Evolutionary conservation across 2,888 invertebrate species (phyloP).

Genomic region (Hyles lineata): DNA sequence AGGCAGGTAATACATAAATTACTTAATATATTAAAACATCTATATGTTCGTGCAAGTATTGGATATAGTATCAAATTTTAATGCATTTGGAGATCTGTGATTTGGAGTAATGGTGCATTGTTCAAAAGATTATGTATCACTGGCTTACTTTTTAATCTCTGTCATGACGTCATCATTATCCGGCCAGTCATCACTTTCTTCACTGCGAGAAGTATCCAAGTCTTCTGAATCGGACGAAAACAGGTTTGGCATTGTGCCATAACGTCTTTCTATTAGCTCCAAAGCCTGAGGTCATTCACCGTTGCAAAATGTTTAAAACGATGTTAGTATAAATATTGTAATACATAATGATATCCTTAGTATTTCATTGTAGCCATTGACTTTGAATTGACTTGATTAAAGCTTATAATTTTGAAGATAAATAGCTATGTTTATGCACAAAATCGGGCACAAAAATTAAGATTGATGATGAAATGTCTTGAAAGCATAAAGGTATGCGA

Average conservation of each 20-base stretch:
- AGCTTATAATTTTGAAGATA: no score
- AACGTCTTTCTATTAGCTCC: conserved; percentile 92
- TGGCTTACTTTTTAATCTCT: conserved; percentile 84
- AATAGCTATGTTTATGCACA: no score
- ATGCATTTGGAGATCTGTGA: neutral
- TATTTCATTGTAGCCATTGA: no score
- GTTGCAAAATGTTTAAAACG: no score
- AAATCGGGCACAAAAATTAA: no score
- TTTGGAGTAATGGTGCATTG: neutral
- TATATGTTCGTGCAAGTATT: neutral
- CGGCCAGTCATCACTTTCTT: conserved; percentile 71
- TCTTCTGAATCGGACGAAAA: conserved; percentile 80
- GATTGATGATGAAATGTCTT: no score
- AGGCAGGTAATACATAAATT: no score
- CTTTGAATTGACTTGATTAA: no score
- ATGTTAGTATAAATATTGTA: no score
- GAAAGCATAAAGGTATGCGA: no score
- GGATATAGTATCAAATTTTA: neutral
- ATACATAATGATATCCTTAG: no score
- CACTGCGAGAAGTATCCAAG: conserved; percentile 63
- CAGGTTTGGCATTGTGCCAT: conserved; percentile 87
- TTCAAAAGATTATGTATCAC: neutral
- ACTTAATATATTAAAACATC: neutral
- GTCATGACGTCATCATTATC: conserved; percentile 86
- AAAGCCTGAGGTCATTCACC: conserved; percentile 86